Base-by-base conservation (phyloP, 2,113 vertebrate genomes). In the Smithornis capensis region DNA sequence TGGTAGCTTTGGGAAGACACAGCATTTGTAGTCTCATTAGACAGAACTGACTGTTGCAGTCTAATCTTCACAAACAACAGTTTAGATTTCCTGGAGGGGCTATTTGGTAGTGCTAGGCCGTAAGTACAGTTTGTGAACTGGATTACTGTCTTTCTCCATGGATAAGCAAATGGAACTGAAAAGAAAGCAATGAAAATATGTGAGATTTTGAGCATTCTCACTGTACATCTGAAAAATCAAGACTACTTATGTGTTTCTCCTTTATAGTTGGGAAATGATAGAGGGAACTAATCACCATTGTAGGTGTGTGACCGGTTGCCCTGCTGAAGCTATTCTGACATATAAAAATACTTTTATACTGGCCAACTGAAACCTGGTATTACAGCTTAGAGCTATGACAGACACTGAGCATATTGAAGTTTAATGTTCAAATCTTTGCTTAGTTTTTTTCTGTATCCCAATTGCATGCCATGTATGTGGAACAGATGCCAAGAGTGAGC, bases 61-160 rank as follows among this genome's bases (percentile, higher is more conserved):
- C 31, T 85, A 42, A 33, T 76, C 24, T 73, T 73, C 11, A 53
- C 59, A 79, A 89, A 65, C 35, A 78, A 55, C 8, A 52, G 82
- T 60, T 85, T 40, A 82, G 17, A 57, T 88, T 92, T 83, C 47
- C 63, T 42, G 44, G 24, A 47, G 67, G 53, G 40, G 8, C 64
- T 86, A 5, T 62, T 75, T 76, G 42, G 13, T 83, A 70, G 24
- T 57, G 19, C 35, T 83, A 35, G 82, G n/a, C 67, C 2, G 0
- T 79, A 89, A 89, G 65, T 65, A 37, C 29, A 71, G n/a, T 18
- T 83, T 82, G 78, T 75, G 84, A 90, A 27, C 63, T 82, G 55
- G 35, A n/a, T 89, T 94, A 21, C 57, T 82, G 37, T 79, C 68
- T 76, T 82, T 59, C 14, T 80, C 18, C 38, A 42, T 74, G 76